Evolutionary conservation across 1,140 invertebrate species (phyloP), one percentile per base, ranked within the genome.

Genomic region (Cryptotermes secundus): DNA sequence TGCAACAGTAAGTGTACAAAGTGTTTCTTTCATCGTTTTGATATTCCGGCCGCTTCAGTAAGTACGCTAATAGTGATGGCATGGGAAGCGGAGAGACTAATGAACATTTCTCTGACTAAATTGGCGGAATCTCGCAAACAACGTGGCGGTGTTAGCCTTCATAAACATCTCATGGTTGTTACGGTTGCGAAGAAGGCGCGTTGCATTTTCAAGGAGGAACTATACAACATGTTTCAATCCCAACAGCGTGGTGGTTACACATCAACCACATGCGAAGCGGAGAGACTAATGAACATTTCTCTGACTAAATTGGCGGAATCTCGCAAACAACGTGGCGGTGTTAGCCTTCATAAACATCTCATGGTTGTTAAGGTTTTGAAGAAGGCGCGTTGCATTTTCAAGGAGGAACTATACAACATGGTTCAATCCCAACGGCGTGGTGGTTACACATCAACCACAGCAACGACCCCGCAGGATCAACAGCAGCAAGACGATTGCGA

Each of bases 141-240:
- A 86, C 90, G 93, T 81, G 92, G 92, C 79, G 93, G 93, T 34
- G 91, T 93, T 34, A 93, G 93, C 88, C 89, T 95, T 81, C 93
- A 94, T 87, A 93, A 93, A 87, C 94, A 94, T 87, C 89, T 95
- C 53, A 89, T 95, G 3, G 93, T 95, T 36, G 93, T 93, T 0
- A 93, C 92, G 16, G 93, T 95, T 42, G 89, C 94, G 34, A 93
- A 93, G 86, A 94, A 94, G 88, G 94, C 94, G 19, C 90, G 93
- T 34, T 93, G 92, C 85, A 91, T 93, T 36, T 94, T 93, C 88
- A 92, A 94, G 92, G 92, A 93, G 87, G 93, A 94, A 86, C 91
- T 91, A 38, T 92, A 92, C 87, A 90, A 91, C 86, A 89, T 92
- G 90, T 90, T 91, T 19, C 89, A 90, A 83, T 86, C 84, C 35